Evolutionary conservation across 1,140 invertebrate genomes (phyloP).

Genomic region (Drosophila equinoxialis): DNA sequence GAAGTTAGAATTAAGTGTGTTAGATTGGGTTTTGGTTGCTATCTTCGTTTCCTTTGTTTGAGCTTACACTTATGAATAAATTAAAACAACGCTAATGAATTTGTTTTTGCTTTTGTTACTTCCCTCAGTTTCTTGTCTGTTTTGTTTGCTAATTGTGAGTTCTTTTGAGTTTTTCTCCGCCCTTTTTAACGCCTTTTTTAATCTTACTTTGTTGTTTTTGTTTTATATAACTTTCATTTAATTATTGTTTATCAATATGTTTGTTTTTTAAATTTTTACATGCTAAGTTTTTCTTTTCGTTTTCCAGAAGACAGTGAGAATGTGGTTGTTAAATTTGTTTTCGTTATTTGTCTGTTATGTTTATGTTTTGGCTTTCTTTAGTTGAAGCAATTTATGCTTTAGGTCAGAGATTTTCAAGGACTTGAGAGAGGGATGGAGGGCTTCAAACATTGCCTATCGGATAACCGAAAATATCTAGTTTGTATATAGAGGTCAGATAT

Average conservation of each 20-base stretch:
- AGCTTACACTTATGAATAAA: constrained; percentile 72
- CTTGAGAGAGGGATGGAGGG: background rate
- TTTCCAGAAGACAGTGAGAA: constrained; percentile 31
- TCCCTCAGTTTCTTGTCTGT: constrained; percentile 18
- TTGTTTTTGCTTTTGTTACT: constrained; percentile 46
- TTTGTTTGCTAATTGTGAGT: constrained; percentile 66
- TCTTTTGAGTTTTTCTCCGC: constrained; percentile 45
- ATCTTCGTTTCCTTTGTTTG: constrained; percentile 27
- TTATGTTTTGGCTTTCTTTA: constrained; percentile 23
- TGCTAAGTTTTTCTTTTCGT: constrained; percentile 60
- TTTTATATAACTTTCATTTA: constrained; percentile 23
- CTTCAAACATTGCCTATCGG: background rate
- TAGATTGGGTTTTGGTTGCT: constrained; percentile 6
- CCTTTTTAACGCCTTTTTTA: constrained; percentile 15
- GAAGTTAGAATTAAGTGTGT: background rate
- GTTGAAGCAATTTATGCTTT: constrained; percentile 22
- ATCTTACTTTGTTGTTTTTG: constrained; percentile 12
- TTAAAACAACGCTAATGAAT: constrained; percentile 81
- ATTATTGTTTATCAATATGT: constrained; percentile 14
- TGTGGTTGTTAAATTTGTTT: constrained; percentile 30
- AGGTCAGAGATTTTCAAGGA: background rate
- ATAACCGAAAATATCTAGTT: background rate
- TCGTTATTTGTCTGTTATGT: constrained; percentile 28
- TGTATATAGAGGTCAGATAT: background rate
- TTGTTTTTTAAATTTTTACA: constrained; percentile 57